Conservation (phyloP, 2,888 invertebrate genomes). For the Oeneis ivallda region DNA sequence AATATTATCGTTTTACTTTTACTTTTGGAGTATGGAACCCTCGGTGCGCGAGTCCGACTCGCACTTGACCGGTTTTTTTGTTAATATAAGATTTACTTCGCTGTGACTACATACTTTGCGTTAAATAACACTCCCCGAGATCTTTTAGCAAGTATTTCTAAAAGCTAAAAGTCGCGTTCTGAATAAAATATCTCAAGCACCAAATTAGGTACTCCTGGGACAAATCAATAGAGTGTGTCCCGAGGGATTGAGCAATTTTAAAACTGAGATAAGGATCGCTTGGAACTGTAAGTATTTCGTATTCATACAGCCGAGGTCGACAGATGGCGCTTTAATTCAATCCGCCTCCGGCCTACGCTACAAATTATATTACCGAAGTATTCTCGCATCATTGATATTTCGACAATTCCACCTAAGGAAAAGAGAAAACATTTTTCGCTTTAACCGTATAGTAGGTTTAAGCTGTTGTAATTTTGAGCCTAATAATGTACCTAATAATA, state of each 20-base stretch:
- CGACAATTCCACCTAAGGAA: constrained; percentile 68
- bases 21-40: no score
- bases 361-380: constrained; percentile 78
- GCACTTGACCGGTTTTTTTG: no score
- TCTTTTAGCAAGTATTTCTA: constrained; percentile 24
- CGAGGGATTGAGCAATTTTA: constrained; percentile 78
- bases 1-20: no score
- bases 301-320: constrained; percentile 77
- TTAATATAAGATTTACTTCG: background rate
- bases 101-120: background rate
- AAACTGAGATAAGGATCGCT: constrained; percentile 80
- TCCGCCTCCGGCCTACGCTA: constrained; percentile 77
- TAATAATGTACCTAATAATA: no score
- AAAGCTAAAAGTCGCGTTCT: constrained; percentile 58
- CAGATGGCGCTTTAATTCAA: constrained; percentile 81
- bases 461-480: no score
- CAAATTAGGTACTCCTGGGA: constrained; percentile 72
- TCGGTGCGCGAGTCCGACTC: no score
- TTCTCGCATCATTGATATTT: constrained; percentile 82
- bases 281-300: constrained; percentile 74
- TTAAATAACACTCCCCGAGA: background rate
- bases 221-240: constrained; percentile 73
- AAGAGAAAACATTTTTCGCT: constrained; percentile 43
- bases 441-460: background rate
- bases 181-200: constrained; percentile 71